Evolutionary conservation across 2,797 vertebrate species (phyloP), one percentile per base, ranked within the genome.

Genomic region (Parauchenoglanis ngamensis): DNA sequence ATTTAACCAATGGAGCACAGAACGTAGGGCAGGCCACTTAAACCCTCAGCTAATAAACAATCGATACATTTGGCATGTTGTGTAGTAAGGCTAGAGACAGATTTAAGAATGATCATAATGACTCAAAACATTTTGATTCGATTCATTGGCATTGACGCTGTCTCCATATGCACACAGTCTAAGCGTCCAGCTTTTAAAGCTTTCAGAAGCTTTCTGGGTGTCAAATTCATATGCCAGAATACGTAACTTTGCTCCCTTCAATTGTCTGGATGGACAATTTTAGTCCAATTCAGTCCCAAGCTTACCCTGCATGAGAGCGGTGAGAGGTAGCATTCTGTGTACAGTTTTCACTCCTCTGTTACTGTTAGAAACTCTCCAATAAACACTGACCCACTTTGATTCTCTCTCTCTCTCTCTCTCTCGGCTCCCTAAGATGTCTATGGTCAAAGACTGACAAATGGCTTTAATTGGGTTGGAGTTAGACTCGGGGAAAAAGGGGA

Each of bases 401-500:
- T 40, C 23, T 85, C 65, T 77, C 23, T 72, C 7, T 46, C 49
- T 67, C 46, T 76, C 46, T 54, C 83, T 49, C 75, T 40, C 88
- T 23, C 56, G 67, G 46, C 59, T 83, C 76, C n/a, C 56, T 54
- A 59, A 68, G 73, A 86, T 84, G 70, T 80, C 80, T 77, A 57
- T 70, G 79, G 72, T 87, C 63, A 67, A 85, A 82, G 70, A 65
- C 61, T 83, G 49, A 75, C 68, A 89, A 87, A 90, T 88, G 68
- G 83, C 88, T 85, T 87, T 78, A 87, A 89, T 88, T 89, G 54
- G n/a, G 35, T 84, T 88, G 84, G 40, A 81, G 85, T 56, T 72
- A 57, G 85, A 83, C 28, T 85, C 65, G 59, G 40, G 40, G 49
- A 85, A 72, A 76, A 80, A 84, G 83, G 46, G 63, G 44, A 87